Percentiles rank a stretch among this genome's conserved stretches.
Conservation (phyloP, 2,113 vertebrate species). For the Pipra filicauda region DNA sequence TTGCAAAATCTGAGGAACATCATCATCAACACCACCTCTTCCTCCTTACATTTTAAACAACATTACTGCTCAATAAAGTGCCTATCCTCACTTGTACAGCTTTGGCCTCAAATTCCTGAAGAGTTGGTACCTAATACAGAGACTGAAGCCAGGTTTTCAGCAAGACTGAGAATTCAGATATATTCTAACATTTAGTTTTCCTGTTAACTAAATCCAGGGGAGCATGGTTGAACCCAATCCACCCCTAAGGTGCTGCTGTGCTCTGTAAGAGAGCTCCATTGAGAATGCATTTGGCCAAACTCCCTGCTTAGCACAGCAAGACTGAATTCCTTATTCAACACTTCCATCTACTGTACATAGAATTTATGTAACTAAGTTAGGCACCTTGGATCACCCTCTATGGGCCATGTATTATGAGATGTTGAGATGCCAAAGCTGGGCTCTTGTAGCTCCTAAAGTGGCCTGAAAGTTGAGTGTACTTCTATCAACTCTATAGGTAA, state of each 20-base stretch:
- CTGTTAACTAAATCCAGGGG: not conserved
- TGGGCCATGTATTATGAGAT: not conserved
- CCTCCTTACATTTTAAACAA: not conserved
- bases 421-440: not conserved
- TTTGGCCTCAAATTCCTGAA: not conserved
- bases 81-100: not conserved
- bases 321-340: not conserved
- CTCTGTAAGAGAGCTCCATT: not conserved
- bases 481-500: not conserved
- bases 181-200: not conserved
- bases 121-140: not conserved
- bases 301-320: not conserved
- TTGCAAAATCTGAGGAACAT: not conserved
- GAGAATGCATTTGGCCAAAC: not conserved
- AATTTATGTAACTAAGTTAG: not conserved
- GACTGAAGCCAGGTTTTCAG: not conserved
- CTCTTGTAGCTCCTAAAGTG: not conserved
- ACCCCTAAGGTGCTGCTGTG: not conserved
- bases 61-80: not conserved
- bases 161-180: not conserved
- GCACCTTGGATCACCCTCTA: not conserved
- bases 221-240: not conserved
- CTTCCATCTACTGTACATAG: not conserved
- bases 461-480: not conserved
- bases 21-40: not conserved